Evolutionary conservation across 2,888 invertebrate genomes (phyloP), one percentile per base, ranked within the genome.

Genomic region (Resseliella maxima): DNA sequence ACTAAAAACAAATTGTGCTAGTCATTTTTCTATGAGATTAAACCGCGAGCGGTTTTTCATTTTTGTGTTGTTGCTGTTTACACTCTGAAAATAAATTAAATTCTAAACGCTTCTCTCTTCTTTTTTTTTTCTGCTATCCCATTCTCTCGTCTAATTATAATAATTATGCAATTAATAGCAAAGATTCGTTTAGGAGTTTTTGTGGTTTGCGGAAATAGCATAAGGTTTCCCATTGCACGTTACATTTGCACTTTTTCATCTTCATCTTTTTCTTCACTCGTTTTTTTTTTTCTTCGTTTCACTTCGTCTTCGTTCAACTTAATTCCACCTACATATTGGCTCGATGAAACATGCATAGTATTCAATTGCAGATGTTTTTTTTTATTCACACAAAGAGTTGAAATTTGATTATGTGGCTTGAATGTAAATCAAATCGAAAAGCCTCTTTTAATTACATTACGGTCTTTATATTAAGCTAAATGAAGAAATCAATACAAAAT

Each of bases 171-270:
- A 31, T 72, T 15, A 27, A 12, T 35, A 15, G 31, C 72, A 72
- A 72, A 31, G 72, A 72, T 72, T 72, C 24, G 59, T 1, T 59
- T 59, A 24, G 5, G 59, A 50, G 24, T 59, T 50, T 59, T 59
- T 59, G 59, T 35, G 72, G 72, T 72, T 72, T 72, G 72, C 72
- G 72, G 72, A 59, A 59, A 59, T 2, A 59, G 24, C 59, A 27
- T 27, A 27, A 2, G 24, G 24, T 12, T 59, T 59, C 27, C n/a
- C 12, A 24, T 59, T 24, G 59, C 27, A 3, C 59, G 24, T 59
- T 59, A 59, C 24, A 59, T 18, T 59, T 59, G 59, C 59, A 50
- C 59, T 59, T 24, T 59, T 24, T 59, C n/a, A n/a, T 59, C 27
- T 27, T 24, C 18, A 2, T 50, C 50, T 50, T 21, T 50, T 2